These are phyloP conservation scores for Rhinichthys osculus DNA, from an alignment of 2,797 vertebrate species.

Conservation along the genomic window DNA sequence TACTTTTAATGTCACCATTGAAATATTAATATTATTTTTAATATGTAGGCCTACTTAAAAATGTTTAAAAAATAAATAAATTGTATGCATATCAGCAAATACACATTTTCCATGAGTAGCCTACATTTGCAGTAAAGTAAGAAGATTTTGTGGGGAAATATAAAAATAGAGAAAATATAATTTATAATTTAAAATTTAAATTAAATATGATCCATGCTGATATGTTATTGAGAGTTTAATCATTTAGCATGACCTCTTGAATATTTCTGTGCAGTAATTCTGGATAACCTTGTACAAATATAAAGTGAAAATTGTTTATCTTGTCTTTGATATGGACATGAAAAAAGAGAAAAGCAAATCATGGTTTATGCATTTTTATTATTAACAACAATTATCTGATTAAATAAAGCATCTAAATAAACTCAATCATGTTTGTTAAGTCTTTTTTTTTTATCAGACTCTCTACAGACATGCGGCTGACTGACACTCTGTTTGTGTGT, in stretches of 20 bases:
- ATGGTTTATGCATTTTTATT: constrained; percentile 61
- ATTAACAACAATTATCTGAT: constrained; percentile 70
- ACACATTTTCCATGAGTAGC: not conserved
- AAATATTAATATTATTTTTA: not conserved
- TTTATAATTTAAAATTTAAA: not conserved
- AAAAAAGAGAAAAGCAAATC: constrained; percentile 61
- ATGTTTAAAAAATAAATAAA: too few relatives aligned
- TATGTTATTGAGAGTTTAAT: not conserved
- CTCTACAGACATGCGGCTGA: constrained; percentile 68
- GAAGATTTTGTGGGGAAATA: not conserved
- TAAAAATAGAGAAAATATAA: not conserved
- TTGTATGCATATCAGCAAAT: not conserved
- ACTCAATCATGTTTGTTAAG: constrained; percentile 54
- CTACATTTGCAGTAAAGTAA: not conserved
- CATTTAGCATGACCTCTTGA: not conserved
- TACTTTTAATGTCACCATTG: not conserved
- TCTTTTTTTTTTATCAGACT: constrained; percentile 72
- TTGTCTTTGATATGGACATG: constrained; percentile 78
- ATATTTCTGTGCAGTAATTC: not conserved
- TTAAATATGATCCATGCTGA: not conserved
- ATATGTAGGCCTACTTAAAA: not conserved
- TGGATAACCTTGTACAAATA: not conserved
- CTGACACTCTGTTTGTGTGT: constrained; percentile 57
- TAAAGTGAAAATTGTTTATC: not conserved
- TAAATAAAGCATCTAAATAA: constrained; percentile 77